Base-by-base conservation (phyloP, 2,113 vertebrate species). In the Oceanodroma tethys region DNA sequence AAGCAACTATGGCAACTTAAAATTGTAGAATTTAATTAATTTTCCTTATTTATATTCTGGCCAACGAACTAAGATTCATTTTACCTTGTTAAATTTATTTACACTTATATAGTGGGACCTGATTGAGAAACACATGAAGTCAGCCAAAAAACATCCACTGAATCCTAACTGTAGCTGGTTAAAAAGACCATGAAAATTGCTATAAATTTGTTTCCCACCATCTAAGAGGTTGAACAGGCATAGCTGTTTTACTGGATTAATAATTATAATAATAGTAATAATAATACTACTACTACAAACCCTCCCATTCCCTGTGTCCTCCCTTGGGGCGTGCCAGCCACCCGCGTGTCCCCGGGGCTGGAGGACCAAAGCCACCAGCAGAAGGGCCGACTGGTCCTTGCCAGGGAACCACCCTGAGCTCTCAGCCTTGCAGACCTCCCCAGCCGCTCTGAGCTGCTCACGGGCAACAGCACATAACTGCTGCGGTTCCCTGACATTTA, bases 21-120 rank as follows among this genome's bases (percentile, higher is more conserved):
- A 91, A 84, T 6, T 11, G 65, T 38, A 34, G 63, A 81, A 84
- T 91, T 71, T 47, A 81, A 95, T 94, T 97, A 83, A 93, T 81
- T 85, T 79, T 56, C 70, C 91, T 93, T 55, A 67, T 94, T 96
- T 81, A 63, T 48, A 96, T 93, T 94, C 93, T 47, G 55, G 68
- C 76, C 82, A 34, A 13, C 0, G 0, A 59, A 50, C 56, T 16
- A n/a, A 58, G 70, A 40, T 60, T 70, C 70, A 48, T 81, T 90
- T 94, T 10, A 40, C 27, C 55, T 94, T 13, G 0, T 87, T 90
- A 45, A 17, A 38, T 47, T 87, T 89, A 50, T 71, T 72, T 82
- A 52, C 84, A 67, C 32, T 88, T 82, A 15, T 12, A 47, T 1
- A 60, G 65, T 10, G 40, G 15, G 40, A 60, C 34, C 84, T 80